A percentile compares a stretch with the other conserved stretches of the same genome.
phyloP scores from a whole-genome alignment of 2,888 invertebrate genomes.

The Cancer borealis region DNA sequence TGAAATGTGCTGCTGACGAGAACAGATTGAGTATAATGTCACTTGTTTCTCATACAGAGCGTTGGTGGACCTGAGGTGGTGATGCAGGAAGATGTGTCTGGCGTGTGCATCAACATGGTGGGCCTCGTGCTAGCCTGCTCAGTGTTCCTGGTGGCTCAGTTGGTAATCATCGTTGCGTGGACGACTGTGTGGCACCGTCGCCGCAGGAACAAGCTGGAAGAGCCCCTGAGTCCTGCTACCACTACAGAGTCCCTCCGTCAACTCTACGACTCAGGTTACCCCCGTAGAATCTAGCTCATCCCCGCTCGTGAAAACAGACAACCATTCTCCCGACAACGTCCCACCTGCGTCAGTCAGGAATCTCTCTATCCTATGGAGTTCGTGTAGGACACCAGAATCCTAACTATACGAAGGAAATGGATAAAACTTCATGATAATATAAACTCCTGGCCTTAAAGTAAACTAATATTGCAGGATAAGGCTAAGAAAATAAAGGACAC shows the following conservation, averaged over 20 bases:
- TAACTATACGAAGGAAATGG: neutral
- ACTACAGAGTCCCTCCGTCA: conserved; percentile 90
- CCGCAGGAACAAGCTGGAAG: conserved; percentile 83
- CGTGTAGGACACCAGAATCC: conserved; percentile 34
- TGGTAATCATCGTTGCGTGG: conserved; percentile 92
- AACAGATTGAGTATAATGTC: neutral
- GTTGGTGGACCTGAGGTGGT: conserved; percentile 74
- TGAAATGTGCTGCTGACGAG: neutral
- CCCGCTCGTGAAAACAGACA: conserved; percentile 59
- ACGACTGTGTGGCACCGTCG: conserved; percentile 91
- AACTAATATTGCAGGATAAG: neutral
- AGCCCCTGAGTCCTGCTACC: conserved; percentile 80
- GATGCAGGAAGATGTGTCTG: conserved; percentile 77
- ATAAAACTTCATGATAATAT: neutral
- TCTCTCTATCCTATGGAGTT: conserved; percentile 72
- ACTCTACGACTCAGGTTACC: conserved; percentile 86
- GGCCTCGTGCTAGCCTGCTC: conserved; percentile 92
- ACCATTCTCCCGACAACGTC: conserved; percentile 50
- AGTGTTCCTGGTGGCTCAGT: conserved; percentile 91
- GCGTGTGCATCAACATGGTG: conserved; percentile 87
- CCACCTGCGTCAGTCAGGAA: conserved; percentile 61
- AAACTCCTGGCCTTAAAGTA: neutral
- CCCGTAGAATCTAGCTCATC: conserved; percentile 76
- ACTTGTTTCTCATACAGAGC: conserved; percentile 70
- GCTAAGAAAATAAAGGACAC: neutral